Evolutionary conservation across 1,140 invertebrate species (phyloP).

Genomic region (Trichonephila clavata): DNA sequence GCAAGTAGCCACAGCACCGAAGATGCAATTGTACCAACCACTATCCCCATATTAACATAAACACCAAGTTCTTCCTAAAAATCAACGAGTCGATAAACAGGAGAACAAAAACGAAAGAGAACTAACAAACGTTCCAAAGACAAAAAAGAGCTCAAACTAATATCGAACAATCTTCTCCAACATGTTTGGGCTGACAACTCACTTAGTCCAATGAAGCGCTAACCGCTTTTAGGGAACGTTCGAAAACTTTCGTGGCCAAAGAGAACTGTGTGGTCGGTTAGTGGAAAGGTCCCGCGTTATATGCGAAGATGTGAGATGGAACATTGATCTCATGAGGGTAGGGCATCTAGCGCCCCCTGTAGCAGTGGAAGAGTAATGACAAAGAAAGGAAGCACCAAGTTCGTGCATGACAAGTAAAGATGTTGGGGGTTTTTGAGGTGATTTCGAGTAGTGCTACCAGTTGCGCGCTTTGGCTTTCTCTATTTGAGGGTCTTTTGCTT

Average conservation of each 20-base stretch:
- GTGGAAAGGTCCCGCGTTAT: slow-evolving; percentile 30
- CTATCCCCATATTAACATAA: slow-evolving; percentile 57
- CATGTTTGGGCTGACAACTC: neutral
- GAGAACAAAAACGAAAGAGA: neutral
- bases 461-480: slow-evolving; percentile 47
- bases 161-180: too few relatives aligned
- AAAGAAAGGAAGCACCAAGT: neutral
- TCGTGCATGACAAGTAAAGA: slow-evolving; percentile 23
- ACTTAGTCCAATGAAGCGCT: slow-evolving; percentile 10
- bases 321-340: slow-evolving; percentile 38
- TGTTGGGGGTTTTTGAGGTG: neutral
- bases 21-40: slow-evolving; percentile 62
- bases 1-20: slow-evolving; percentile 59
- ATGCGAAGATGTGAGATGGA: slow-evolving; percentile 31
- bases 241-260: neutral
- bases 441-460: slow-evolving; percentile 42
- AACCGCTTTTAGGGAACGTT: neutral
- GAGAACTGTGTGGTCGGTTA: neutral
- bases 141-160: too few relatives aligned
- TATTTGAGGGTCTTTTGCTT: neutral
- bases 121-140: neutral
- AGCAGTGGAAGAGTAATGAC: neutral
- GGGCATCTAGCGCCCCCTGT: slow-evolving; percentile 39
- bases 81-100: neutral
- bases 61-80: slow-evolving; percentile 11